These are phyloP conservation scores for Clarias pachynema DNA, from an alignment of 2,797 vertebrate genomes.

Conservation along the genomic window DNA sequence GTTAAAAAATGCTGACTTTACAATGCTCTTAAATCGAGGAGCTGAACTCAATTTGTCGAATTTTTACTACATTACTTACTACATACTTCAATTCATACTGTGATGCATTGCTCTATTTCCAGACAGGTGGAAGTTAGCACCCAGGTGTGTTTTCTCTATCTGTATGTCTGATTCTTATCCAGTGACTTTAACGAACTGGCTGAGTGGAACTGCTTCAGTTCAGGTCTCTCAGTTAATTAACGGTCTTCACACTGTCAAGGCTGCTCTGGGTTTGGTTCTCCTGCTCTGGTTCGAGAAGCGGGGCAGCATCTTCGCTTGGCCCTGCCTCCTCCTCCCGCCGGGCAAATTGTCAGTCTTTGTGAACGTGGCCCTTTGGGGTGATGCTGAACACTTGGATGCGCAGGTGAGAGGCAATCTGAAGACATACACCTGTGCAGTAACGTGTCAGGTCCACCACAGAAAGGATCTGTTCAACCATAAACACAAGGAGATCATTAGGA, in stretches of 20 bases:
- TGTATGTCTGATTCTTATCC: conserved; percentile 2
- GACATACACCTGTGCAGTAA: conserved; percentile 89
- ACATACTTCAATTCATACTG: background rate
- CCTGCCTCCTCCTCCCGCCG: conserved; percentile 83
- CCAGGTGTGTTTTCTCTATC: conserved; percentile 12
- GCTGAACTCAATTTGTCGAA: background rate
- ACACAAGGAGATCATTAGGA: conserved; percentile 19
- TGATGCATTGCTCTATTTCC: background rate
- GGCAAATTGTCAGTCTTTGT: conserved; percentile 89
- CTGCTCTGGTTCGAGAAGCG: conserved; percentile 80
- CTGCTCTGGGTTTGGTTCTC: conserved; percentile 68
- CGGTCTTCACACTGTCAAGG: conserved; percentile 76
- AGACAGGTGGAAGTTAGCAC: background rate
- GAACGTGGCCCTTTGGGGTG: conserved; percentile 78
- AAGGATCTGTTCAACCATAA: conserved; percentile 75
- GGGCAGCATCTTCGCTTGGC: conserved; percentile 65
- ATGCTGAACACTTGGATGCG: conserved; percentile 93
- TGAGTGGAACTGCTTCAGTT: conserved; percentile 6
- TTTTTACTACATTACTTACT: too few species aligned
- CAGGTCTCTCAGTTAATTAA: conserved; percentile 57
- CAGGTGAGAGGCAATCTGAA: conserved; percentile 93
- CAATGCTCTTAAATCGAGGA: background rate
- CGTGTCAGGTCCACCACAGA: conserved; percentile 88
- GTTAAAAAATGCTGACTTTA: background rate
- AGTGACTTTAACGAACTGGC: conserved; percentile 25